Evolutionary conservation across 1,140 invertebrate species (phyloP).

Genomic region (Cheumatopsyche charites): DNA sequence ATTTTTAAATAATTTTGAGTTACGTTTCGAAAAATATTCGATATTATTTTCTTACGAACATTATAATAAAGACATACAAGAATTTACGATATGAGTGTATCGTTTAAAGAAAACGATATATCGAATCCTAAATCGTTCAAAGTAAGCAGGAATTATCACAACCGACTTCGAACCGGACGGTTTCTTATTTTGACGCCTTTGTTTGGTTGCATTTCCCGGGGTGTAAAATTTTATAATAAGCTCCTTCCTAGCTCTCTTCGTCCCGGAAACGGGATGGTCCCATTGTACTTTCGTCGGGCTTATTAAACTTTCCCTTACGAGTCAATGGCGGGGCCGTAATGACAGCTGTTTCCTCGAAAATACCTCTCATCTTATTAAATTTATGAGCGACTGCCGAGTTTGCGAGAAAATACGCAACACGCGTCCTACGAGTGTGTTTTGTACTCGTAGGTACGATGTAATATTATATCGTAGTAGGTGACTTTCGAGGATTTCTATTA

Average conservation of each 20-base stretch:
- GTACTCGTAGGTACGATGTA: background rate
- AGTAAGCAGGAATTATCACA: too few species aligned
- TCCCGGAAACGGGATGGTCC: background rate
- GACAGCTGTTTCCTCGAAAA: constrained; percentile 31
- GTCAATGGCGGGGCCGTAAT: constrained; percentile 40
- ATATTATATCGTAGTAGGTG: background rate
- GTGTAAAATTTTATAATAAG: constrained; percentile 28
- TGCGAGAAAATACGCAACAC: constrained; percentile 13
- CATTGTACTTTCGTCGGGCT: constrained; percentile 24
- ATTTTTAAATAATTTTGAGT: too few species aligned
- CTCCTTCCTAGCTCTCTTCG: background rate
- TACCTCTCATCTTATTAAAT: constrained; percentile 38
- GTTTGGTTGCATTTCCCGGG: background rate
- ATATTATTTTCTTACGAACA: too few species aligned
- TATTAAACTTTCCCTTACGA: constrained; percentile 43
- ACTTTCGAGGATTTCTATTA: background rate
- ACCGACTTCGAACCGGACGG: too few species aligned
- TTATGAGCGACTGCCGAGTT: constrained; percentile 28
- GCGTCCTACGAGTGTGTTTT: background rate
- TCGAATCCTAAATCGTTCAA: too few species aligned
- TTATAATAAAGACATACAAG: too few species aligned
- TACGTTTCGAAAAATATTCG: too few species aligned
- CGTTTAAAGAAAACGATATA: too few species aligned
- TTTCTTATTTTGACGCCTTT: background rate
- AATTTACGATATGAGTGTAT: too few species aligned